Conservation (phyloP, 2,888 invertebrate genomes). For the Limnephilus rhombicus region DNA sequence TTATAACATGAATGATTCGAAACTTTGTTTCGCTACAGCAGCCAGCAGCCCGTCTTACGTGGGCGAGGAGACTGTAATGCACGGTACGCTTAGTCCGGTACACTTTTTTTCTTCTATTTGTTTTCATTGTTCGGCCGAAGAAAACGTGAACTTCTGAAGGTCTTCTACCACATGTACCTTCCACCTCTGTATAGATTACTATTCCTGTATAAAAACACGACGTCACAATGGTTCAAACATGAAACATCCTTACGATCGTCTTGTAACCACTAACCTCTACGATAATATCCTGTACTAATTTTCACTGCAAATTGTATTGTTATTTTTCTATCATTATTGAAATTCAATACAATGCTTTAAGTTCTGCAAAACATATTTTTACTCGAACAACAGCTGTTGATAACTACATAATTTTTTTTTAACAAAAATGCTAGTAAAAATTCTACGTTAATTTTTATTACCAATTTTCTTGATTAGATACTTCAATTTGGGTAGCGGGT, state of each 20-base stretch:
- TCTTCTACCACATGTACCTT: background rate
- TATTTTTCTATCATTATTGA: background rate
- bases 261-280: background rate
- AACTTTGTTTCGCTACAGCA: background rate
- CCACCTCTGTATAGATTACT: background rate
- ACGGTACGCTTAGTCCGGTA: background rate
- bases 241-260: background rate
- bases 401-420: background rate
- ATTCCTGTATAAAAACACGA: background rate
- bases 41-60: background rate
- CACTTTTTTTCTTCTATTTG: background rate
- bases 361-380: background rate
- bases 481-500: too few species aligned
- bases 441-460: background rate
- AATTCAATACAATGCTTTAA: background rate
- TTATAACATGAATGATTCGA: background rate
- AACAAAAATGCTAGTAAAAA: too few species aligned
- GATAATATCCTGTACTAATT: background rate
- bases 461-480: too few species aligned
- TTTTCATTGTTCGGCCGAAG: constrained; percentile 21
- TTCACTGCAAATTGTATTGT: background rate
- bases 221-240: background rate
- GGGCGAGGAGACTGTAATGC: background rate
- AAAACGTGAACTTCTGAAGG: constrained; percentile 33
- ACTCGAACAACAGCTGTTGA: background rate